Percentiles rank a stretch among this genome's conserved stretches.
Evolutionary conservation across 2,888 invertebrate species (phyloP).

Genomic region (Augochlorella aurata): DNA sequence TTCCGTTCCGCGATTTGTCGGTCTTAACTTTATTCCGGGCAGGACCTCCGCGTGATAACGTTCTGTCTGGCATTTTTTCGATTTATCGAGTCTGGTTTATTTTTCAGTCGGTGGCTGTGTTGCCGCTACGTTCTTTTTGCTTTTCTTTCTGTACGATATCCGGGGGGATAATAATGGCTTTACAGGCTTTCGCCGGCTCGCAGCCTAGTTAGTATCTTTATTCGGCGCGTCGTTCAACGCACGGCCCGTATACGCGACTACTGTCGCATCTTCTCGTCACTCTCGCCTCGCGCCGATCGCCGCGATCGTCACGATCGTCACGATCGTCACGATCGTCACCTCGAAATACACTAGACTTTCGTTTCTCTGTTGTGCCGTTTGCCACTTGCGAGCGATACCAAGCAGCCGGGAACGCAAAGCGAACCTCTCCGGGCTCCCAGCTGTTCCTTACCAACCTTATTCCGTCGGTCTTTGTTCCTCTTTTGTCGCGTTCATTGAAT

Average conservation of each 20-base stretch:
- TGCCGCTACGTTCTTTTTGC: neutral
- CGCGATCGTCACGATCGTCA: no score
- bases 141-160: no score
- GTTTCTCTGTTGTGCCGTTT: conserved; percentile 13
- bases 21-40: neutral
- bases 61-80: neutral
- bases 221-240: no score
- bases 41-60: neutral
- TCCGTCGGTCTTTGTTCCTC: conserved; percentile 17
- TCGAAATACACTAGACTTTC: neutral
- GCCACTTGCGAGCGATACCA: conserved; percentile 1
- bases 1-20: neutral
- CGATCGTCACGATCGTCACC: no score
- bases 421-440: neutral
- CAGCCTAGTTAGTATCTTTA: no score
- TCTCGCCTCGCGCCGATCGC: no score
- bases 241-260: no score
- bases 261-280: no score
- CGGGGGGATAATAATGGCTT: no score
- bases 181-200: no score
- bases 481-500: conserved; percentile 23
- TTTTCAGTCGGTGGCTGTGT: neutral
- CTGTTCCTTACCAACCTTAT: conserved; percentile 14
- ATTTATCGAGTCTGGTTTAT: neutral
- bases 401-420: conserved; percentile 1